Percentiles rank a stretch among this genome's conserved stretches.
Conservation (phyloP, 2,113 vertebrate genomes). For the Anseranas semipalmata region DNA sequence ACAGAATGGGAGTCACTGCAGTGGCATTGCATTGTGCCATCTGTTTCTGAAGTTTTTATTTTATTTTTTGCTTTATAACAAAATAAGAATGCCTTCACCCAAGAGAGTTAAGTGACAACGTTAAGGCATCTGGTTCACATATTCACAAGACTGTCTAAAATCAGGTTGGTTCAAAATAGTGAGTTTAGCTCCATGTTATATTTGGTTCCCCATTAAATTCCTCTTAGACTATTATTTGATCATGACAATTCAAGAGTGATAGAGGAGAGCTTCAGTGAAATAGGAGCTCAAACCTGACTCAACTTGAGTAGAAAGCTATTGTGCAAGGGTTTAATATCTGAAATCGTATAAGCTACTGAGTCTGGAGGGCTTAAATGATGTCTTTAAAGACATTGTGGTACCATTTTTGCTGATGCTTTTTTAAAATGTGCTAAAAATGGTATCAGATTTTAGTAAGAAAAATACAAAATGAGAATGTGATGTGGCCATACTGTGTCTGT, state of each 20-base stretch:
- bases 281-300: background rate
- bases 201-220: background rate
- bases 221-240: background rate
- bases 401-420: background rate
- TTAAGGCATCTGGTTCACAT: background rate
- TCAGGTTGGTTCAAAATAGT: background rate
- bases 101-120: background rate
- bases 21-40: background rate
- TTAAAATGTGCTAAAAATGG: background rate
- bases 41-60: background rate
- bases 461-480: background rate
- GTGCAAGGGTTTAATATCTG: background rate
- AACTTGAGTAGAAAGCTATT: background rate
- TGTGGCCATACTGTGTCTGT: background rate
- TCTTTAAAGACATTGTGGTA: background rate
- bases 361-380: background rate
- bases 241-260: background rate
- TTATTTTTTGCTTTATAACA: background rate
- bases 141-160: background rate
- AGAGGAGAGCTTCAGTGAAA: background rate
- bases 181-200: background rate
- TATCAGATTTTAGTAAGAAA: background rate
- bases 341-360: background rate
- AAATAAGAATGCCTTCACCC: background rate
- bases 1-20: rapidly evolving